These are phyloP conservation scores for Platycercus adscitus DNA, from an alignment of 2,113 vertebrate species.

Conservation along the genomic window DNA sequence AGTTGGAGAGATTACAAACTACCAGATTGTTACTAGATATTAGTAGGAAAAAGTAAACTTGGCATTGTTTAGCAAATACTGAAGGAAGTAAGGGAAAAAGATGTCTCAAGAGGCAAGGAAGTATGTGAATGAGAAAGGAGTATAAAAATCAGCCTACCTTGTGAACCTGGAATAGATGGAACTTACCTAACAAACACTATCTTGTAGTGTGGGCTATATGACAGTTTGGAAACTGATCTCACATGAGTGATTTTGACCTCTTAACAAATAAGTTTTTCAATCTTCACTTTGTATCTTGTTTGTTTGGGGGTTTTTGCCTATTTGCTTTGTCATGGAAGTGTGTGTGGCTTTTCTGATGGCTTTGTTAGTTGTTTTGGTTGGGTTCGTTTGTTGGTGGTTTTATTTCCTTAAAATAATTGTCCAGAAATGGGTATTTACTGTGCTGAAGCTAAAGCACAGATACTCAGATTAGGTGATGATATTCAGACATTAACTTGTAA, in stretches of 20 bases:
- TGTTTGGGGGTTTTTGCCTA: not conserved
- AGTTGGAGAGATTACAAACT: not conserved
- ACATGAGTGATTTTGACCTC: not conserved
- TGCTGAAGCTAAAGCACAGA: not conserved
- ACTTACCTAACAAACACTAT: not conserved
- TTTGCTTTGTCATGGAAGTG: not conserved
- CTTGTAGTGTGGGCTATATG: not conserved
- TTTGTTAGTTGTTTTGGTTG: not conserved
- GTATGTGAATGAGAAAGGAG: not conserved
- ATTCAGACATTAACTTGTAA: not conserved
- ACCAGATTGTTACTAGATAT: not conserved
- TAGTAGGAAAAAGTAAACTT: not conserved
- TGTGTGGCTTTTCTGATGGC: not conserved
- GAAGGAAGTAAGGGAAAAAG: not conserved
- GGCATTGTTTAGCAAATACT: not conserved
- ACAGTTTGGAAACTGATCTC: not conserved
- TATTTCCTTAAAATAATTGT: not conserved
- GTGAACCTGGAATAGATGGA: not conserved
- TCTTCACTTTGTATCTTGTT: not conserved
- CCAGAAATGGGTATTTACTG: not conserved
- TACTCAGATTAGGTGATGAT: not conserved
- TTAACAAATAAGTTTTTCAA: not conserved
- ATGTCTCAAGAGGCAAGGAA: not conserved
- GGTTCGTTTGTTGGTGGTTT: not conserved
- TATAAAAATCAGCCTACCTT: not conserved